These are phyloP conservation scores for Nannoperca australis DNA, from an alignment of 2,797 vertebrate genomes.

Conservation along the genomic window DNA sequence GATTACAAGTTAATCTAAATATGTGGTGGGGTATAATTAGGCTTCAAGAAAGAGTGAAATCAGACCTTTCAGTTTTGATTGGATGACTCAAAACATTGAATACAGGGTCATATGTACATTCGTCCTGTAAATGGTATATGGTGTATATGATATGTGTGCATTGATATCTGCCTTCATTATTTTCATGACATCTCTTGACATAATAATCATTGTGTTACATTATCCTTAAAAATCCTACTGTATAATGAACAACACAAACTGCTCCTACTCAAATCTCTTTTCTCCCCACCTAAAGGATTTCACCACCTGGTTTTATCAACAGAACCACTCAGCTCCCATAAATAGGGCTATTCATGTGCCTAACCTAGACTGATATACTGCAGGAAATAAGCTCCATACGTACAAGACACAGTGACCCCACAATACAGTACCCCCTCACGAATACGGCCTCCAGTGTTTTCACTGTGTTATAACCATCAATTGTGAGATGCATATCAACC, in stretches of 20 bases:
- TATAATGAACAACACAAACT: slow-evolving; percentile 23
- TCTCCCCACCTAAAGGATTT: slow-evolving; percentile 39
- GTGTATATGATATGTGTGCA: neutral
- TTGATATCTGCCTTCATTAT: neutral
- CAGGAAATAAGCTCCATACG: slow-evolving; percentile 80
- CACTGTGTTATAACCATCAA: slow-evolving; percentile 50
- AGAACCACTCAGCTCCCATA: slow-evolving; percentile 48
- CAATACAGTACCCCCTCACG: slow-evolving; percentile 62
- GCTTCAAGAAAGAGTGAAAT: neutral
- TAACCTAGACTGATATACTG: slow-evolving; percentile 51
- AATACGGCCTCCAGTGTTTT: slow-evolving; percentile 59
- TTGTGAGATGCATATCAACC: slow-evolving; percentile 45
- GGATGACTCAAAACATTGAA: neutral
- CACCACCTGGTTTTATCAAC: slow-evolving; percentile 57
- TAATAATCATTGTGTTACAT: neutral
- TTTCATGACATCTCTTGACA: neutral
- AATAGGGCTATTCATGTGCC: slow-evolving; percentile 71
- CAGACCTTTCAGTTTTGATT: neutral
- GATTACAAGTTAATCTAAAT: neutral
- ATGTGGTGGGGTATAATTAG: neutral
- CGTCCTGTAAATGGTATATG: neutral
- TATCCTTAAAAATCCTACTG: slow-evolving; percentile 2
- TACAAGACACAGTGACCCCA: slow-evolving; percentile 24
- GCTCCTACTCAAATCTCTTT: slow-evolving; percentile 19
- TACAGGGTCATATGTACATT: too few relatives aligned